Base-by-base conservation (phyloP, 2,113 vertebrate species). In the Bettongia penicillata region DNA sequence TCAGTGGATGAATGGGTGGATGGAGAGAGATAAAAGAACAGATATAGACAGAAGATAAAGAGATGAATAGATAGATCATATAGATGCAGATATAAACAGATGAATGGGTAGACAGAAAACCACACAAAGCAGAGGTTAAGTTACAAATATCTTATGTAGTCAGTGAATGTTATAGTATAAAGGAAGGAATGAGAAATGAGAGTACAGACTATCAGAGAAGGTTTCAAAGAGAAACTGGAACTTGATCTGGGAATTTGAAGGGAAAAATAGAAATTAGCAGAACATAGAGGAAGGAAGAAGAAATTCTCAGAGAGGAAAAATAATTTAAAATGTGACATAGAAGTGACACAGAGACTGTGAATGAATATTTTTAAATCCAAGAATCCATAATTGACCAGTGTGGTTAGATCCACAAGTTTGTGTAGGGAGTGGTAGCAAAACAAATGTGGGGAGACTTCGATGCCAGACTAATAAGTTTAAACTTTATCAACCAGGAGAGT, bases 21-120 rank as follows among this genome's bases (percentile, higher is more conserved):
- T 25, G 25, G 53, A 55, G 7, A 52, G 52, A 52, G 52, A 52
- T 52, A 52, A 6, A 55, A 6, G 8, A 4, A 55, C 53, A 53
- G 23, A 53, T 24, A 53, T 52, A 52, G 22, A 53, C 7, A 53
- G 53, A 93, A 96, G 61, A 91, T 11, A 53, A 95, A 95, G 51
- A 91, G 10, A 91, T 51, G 22, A 9, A 53, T 61, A 10, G 53
- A 37, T 93, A 93, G 94, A 92, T 8, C 89, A 23, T 90, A 91
- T 22, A 89, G 52, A 52, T 19, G 11, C 3, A 52, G 52, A 52
- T 52, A 52, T 22, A 52, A 12, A 52, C 19, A 52, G 52, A 52
- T 52, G 52, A 52, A 22, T 52, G 52, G 57, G 91, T 11, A 57
- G 91, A 53, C 95, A 96, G 97, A 48, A 1, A 91, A 91, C 24